A percentile compares a stretch with the other conserved stretches of the same genome.
Conservation (phyloP, 2,888 invertebrate species). For the Limnephilus marmoratus region DNA sequence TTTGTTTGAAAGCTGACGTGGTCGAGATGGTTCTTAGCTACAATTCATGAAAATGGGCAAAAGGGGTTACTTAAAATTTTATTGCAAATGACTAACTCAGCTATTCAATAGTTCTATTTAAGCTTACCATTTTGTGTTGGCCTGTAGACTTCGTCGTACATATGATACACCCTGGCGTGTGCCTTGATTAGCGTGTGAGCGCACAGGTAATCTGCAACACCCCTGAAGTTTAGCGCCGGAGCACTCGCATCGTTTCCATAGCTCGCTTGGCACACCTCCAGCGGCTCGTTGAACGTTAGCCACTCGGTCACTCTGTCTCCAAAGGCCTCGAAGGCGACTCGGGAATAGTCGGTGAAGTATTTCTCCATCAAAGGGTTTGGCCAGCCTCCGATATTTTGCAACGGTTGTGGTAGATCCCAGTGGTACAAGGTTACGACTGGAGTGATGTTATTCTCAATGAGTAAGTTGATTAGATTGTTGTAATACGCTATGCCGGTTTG, state of each 20-base stretch:
- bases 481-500: constrained; percentile 76
- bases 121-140: constrained; percentile 67
- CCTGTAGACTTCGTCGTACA: constrained; percentile 68
- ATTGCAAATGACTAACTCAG: no score
- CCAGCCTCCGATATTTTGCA: constrained; percentile 74
- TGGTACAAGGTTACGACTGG: constrained; percentile 76
- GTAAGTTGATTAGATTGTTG: constrained; percentile 75
- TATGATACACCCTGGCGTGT: constrained; percentile 71
- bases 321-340: constrained; percentile 69
- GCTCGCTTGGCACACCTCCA: constrained; percentile 67
- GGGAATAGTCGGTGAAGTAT: constrained; percentile 71
- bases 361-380: constrained; percentile 69
- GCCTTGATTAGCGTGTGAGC: constrained; percentile 72
- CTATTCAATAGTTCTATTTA: not conserved
- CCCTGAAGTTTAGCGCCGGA: constrained; percentile 69
- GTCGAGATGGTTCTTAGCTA: no score
- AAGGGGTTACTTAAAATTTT: no score
- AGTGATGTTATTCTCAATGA: constrained; percentile 75
- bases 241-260: constrained; percentile 69
- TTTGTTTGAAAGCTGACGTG: no score
- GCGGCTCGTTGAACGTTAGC: constrained; percentile 75
- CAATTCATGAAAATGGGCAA: no score
- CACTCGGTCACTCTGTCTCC: constrained; percentile 73
- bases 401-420: constrained; percentile 71
- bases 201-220: constrained; percentile 71